These are phyloP conservation scores for Pterophyllum scalare DNA, from an alignment of 2,113 vertebrate genomes.

Conservation along the genomic window DNA sequence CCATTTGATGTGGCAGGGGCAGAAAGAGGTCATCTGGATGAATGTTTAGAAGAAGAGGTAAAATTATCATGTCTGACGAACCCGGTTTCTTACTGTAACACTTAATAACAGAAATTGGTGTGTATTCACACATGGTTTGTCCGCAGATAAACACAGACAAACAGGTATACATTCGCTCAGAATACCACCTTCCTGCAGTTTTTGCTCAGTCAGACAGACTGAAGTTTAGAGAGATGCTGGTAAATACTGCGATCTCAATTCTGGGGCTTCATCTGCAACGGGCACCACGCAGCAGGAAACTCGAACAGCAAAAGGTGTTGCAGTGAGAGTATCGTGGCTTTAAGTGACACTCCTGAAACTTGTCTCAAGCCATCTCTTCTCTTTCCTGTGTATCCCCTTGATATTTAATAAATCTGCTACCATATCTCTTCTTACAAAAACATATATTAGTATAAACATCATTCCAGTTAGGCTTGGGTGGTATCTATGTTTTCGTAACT, in stretches of 20 bases:
- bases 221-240: constrained; percentile 15
- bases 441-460: not conserved
- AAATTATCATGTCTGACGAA: not conserved
- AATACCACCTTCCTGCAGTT: constrained; percentile 4
- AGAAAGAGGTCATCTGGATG: not conserved
- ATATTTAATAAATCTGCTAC: not conserved
- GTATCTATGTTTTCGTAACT: not conserved
- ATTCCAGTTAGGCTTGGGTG: not conserved
- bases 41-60: not conserved
- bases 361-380: not conserved
- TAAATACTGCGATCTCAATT: constrained; percentile 17
- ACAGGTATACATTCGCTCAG: not conserved
- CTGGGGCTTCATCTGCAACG: constrained; percentile 14
- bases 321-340: not conserved
- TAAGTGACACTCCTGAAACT: not conserved
- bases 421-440: not conserved
- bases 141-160: not conserved
- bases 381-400: not conserved
- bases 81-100: not conserved
- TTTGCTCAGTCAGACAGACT: not conserved
- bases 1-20: not conserved
- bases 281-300: constrained; percentile 19
- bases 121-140: not conserved
- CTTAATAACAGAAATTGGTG: not conserved
- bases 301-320: constrained; percentile 1